Evolutionary conservation across 2,113 vertebrate genomes (phyloP).

Genomic region (Gnathonemus echidnorhynchus): DNA sequence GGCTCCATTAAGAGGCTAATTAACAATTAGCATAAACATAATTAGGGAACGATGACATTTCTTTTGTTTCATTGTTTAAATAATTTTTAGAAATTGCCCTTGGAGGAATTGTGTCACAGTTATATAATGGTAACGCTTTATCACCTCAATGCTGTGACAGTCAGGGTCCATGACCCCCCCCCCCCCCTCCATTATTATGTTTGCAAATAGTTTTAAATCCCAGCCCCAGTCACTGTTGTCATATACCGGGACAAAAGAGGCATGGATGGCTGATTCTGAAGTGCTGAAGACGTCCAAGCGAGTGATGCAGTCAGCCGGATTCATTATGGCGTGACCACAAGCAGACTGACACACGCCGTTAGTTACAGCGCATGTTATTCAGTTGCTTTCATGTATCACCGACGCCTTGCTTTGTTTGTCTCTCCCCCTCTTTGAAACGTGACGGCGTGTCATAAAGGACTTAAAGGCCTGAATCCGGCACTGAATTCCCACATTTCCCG

Average conservation of each 20-base stretch:
- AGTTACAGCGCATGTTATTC: background rate
- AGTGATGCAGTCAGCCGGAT: background rate
- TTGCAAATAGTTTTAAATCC: slow-evolving; percentile 18
- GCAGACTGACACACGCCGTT: background rate
- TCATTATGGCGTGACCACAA: background rate
- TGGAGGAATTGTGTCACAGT: slow-evolving; percentile 77
- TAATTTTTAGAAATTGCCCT: slow-evolving; percentile 92
- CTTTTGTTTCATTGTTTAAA: slow-evolving; percentile 90
- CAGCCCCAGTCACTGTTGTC: slow-evolving; percentile 20
- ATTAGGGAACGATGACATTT: slow-evolving; percentile 94
- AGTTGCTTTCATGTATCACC: background rate
- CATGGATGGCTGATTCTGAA: background rate
- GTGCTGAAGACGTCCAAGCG: background rate
- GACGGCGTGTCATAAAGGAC: background rate
- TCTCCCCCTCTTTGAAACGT: background rate
- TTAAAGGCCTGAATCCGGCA: background rate
- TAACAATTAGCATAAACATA: slow-evolving; percentile 99
- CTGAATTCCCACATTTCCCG: background rate
- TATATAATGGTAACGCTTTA: slow-evolving; percentile 78
- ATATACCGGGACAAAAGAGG: slow-evolving; percentile 11
- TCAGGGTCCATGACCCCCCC: slow-evolving; percentile 39
- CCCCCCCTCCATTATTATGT: slow-evolving; percentile 14
- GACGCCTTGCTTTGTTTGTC: background rate
- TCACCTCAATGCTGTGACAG: slow-evolving; percentile 81
- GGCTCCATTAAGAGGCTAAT: slow-evolving; percentile 90